Percentiles rank a stretch among this genome's conserved stretches.
Conservation (phyloP, 2,797 vertebrate species). For the Mus caroli region DNA sequence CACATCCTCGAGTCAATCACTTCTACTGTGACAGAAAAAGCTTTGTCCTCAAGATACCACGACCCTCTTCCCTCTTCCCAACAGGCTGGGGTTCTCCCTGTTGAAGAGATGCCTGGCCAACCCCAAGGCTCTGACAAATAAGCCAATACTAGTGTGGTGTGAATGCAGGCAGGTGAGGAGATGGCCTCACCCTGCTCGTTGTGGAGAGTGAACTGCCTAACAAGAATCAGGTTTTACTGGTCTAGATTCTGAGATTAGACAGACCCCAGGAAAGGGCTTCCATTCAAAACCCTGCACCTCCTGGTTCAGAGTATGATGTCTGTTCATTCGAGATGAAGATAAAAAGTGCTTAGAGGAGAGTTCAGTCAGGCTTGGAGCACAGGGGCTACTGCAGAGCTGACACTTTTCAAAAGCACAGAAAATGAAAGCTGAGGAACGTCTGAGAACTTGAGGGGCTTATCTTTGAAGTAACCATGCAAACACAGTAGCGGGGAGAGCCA, state of each 20-base stretch:
- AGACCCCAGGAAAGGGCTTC: background rate
- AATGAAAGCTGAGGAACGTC: constrained; percentile 53
- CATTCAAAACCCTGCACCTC: background rate
- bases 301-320: constrained; percentile 60
- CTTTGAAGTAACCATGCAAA: constrained; percentile 34
- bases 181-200: background rate
- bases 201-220: background rate
- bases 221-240: background rate
- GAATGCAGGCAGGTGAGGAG: background rate
- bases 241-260: background rate
- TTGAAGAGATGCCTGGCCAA: background rate
- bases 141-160: background rate
- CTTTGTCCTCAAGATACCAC: background rate
- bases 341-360: constrained; percentile 46
- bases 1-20: background rate
- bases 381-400: background rate
- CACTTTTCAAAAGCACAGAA: constrained; percentile 39
- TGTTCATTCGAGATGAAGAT: constrained; percentile 72
- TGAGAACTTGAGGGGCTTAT: constrained; percentile 5
- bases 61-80: background rate
- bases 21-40: background rate
- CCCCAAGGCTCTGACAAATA: background rate
- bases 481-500: constrained; percentile 7
- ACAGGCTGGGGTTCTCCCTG: background rate
- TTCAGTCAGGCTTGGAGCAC: background rate